Evolutionary conservation across 1,140 invertebrate species (phyloP).

Genomic region (Lepidostoma basale): DNA sequence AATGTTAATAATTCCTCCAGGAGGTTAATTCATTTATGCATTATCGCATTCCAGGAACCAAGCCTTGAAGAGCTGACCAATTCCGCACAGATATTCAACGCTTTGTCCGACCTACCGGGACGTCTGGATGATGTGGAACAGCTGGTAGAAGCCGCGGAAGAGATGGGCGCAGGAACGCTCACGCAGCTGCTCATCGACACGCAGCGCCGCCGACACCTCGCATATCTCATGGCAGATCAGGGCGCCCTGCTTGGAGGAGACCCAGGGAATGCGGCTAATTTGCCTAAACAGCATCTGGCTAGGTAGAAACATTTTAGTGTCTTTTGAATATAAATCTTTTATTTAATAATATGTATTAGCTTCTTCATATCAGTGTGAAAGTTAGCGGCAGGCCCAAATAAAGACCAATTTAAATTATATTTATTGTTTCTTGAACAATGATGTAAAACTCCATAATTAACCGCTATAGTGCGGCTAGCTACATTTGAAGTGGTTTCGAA

Average conservation of each 20-base stretch:
- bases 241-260: slow-evolving; percentile 89
- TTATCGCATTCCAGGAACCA: slow-evolving; percentile 65
- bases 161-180: slow-evolving; percentile 70
- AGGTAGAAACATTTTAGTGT: slow-evolving; percentile 50
- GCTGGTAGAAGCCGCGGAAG: slow-evolving; percentile 61
- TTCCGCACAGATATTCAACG: slow-evolving; percentile 97
- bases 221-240: slow-evolving; percentile 96
- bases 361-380: no score
- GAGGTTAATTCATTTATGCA: slow-evolving; percentile 29
- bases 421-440: no score
- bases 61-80: slow-evolving; percentile 83
- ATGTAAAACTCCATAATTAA: no score
- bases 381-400: no score
- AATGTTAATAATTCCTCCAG: no score
- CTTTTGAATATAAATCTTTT: slow-evolving; percentile 3
- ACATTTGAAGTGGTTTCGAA: no score
- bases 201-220: slow-evolving; percentile 87
- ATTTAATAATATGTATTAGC: not conserved
- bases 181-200: slow-evolving; percentile 89
- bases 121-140: slow-evolving; percentile 89
- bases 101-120: slow-evolving; percentile 91
- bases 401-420: no score
- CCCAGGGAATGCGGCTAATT: slow-evolving; percentile 84
- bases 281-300: slow-evolving; percentile 88
- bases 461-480: no score